phyloP scores from a whole-genome alignment of 2,888 invertebrate genomes.

The Drosophila ezoana region DNA sequence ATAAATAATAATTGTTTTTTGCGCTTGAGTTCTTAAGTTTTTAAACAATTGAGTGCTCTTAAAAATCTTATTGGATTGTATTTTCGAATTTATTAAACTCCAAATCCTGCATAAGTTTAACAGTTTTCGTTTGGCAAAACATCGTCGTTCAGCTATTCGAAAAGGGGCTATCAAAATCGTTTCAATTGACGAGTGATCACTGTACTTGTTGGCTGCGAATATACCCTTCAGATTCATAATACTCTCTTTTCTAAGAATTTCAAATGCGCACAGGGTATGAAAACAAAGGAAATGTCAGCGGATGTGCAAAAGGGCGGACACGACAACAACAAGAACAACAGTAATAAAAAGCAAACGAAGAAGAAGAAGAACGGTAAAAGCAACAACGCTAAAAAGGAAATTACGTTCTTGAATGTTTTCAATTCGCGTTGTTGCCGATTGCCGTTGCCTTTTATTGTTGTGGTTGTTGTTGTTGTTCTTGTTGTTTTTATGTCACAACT shows the following conservation, averaged over 20 bases:
- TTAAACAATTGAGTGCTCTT: too few species aligned
- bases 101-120: too few species aligned
- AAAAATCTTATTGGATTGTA: too few species aligned
- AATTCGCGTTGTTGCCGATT: conserved; percentile 21
- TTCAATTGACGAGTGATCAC: too few species aligned
- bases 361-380: conserved; percentile 24
- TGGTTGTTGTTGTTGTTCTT: conserved; percentile 12
- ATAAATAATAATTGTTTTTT: too few species aligned
- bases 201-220: background rate
- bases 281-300: conserved; percentile 56
- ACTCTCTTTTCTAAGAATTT: background rate
- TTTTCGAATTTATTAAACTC: too few species aligned
- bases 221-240: too few species aligned
- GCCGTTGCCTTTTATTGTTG: conserved; percentile 25
- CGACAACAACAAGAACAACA: conserved; percentile 28
- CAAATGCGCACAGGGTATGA: conserved; percentile 4
- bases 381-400: conserved; percentile 48
- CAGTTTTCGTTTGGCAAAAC: too few species aligned
- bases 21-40: too few species aligned
- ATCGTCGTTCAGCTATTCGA: too few species aligned
- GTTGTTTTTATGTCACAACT: conserved; percentile 27
- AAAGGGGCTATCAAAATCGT: too few species aligned
- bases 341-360: conserved; percentile 18
- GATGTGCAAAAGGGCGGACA: conserved; percentile 40
- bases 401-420: conserved; percentile 61